phyloP scores from a whole-genome alignment of 2,797 vertebrate species.

The Pangasius macronema region DNA sequence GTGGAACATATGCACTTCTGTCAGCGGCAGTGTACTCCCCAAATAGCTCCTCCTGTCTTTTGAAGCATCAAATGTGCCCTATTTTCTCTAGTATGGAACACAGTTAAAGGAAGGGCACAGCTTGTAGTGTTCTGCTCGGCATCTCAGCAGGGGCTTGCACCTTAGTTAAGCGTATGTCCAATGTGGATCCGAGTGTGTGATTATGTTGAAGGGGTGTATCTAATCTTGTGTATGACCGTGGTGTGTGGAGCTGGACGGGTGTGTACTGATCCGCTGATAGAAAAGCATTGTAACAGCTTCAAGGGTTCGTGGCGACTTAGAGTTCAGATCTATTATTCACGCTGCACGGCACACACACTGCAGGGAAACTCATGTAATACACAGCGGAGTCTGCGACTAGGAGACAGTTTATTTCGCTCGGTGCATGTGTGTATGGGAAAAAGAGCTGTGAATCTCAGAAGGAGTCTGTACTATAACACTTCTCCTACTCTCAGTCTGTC shows the following conservation, averaged over 20 bases:
- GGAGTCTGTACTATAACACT: slow-evolving; percentile 53
- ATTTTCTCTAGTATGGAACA: slow-evolving; percentile 40
- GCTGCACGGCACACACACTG: slow-evolving; percentile 33
- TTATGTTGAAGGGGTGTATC: slow-evolving; percentile 16
- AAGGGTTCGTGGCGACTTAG: slow-evolving; percentile 27
- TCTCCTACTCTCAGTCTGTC: slow-evolving; percentile 60
- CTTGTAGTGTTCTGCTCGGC: slow-evolving; percentile 17
- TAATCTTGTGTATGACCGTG: background rate
- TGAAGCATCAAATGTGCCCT: slow-evolving; percentile 53
- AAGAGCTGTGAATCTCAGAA: slow-evolving; percentile 55
- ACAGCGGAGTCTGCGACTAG: slow-evolving; percentile 7
- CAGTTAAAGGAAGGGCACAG: slow-evolving; percentile 38
- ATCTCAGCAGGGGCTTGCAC: background rate
- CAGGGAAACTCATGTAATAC: slow-evolving; percentile 32
- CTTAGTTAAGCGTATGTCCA: background rate
- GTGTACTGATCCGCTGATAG: slow-evolving; percentile 32
- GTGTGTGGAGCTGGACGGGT: slow-evolving; percentile 16
- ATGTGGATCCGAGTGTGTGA: slow-evolving; percentile 9
- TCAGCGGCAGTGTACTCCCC: slow-evolving; percentile 46
- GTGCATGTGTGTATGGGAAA: slow-evolving; percentile 35
- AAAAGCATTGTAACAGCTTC: slow-evolving; percentile 43
- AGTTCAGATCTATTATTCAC: slow-evolving; percentile 42
- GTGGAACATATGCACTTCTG: slow-evolving; percentile 52
- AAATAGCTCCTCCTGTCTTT: slow-evolving; percentile 54
- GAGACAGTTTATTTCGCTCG: slow-evolving; percentile 19